Evolutionary conservation across 2,113 vertebrate species (phyloP).

Genomic region (Bubo bubo): DNA sequence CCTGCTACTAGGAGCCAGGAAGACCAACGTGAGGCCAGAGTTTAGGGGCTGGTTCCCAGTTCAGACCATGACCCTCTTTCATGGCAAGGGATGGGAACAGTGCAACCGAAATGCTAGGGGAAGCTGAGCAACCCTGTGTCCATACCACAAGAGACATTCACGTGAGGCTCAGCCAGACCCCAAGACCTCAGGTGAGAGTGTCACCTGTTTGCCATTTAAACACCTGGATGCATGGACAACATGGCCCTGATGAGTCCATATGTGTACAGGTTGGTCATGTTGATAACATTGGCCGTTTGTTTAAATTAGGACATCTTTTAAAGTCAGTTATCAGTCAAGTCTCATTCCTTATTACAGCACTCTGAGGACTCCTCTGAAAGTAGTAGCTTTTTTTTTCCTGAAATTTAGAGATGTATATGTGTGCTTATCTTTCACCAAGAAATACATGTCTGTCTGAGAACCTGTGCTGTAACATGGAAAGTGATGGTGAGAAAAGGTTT

Average conservation of each 20-base stretch:
- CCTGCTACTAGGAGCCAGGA: neutral
- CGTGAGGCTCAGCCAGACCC: neutral
- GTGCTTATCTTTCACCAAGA: neutral
- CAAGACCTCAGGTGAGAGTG: neutral
- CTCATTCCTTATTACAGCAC: neutral
- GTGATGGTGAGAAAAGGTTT: neutral
- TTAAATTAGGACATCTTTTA: neutral
- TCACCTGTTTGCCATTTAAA: neutral
- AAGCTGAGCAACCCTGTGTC: neutral
- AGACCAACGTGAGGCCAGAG: neutral
- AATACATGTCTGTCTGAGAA: neutral
- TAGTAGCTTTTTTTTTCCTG: neutral
- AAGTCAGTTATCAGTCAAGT: neutral
- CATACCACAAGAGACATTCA: neutral
- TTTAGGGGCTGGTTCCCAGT: neutral
- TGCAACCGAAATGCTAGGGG: neutral
- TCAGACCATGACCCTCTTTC: neutral
- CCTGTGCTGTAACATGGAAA: neutral
- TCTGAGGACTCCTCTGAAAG: neutral
- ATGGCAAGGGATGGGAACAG: no score
- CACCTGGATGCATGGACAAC: neutral
- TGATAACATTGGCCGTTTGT: neutral
- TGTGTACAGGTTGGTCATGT: neutral
- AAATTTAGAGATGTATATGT: neutral
- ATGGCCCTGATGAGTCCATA: neutral